phyloP scores from a whole-genome alignment of 2,888 invertebrate genomes.

The Tolmerus cingulatus region DNA sequence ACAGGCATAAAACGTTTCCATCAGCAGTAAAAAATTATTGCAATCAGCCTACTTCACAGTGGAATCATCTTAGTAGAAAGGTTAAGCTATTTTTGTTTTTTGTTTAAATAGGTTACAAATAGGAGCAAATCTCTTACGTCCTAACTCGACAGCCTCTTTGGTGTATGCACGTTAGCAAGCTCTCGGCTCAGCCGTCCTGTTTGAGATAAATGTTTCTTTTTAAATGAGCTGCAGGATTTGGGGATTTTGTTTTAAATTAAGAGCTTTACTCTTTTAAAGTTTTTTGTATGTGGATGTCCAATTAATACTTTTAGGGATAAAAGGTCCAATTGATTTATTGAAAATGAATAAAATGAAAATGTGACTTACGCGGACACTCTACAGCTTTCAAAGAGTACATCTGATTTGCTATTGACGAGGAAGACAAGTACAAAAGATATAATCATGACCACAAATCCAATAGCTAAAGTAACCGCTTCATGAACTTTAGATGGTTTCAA shows the following conservation, averaged over 20 bases:
- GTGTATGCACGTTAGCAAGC: neutral
- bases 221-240: neutral
- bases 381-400: constrained; percentile 60
- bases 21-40: neutral
- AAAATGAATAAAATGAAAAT: neutral
- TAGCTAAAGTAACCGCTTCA: constrained; percentile 58
- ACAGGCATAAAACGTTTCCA: neutral
- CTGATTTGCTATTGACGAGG: constrained; percentile 60
- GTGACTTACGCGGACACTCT: constrained; percentile 59
- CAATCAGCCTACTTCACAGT: neutral
- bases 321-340: neutral
- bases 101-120: neutral
- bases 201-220: neutral
- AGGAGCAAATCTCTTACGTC: neutral
- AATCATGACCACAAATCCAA: constrained; percentile 60
- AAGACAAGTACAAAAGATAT: constrained; percentile 61
- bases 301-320: neutral
- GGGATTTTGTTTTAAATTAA: neutral
- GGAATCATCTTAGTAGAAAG: neutral
- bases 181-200: neutral
- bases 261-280: neutral
- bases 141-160: neutral
- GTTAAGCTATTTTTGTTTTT: neutral
- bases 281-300: neutral
- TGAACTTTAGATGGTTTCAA: constrained; percentile 69